phyloP scores from a whole-genome alignment of 2,113 vertebrate species.

The Seriola dumerili region DNA sequence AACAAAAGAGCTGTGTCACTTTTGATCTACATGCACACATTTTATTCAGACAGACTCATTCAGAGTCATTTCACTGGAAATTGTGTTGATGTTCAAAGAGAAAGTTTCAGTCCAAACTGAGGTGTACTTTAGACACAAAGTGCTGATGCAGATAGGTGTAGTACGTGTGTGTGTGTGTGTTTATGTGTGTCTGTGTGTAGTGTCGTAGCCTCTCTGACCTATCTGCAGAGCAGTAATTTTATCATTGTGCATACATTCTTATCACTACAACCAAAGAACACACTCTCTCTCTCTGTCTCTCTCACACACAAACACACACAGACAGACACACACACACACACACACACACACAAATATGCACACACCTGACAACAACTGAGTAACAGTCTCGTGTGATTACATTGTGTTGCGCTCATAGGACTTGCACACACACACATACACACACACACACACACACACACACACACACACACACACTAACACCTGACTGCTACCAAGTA shows the following conservation, averaged over 20 bases:
- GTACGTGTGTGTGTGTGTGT: slow-evolving; percentile 17
- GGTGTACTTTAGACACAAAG: slow-evolving; percentile 43
- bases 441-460: slow-evolving; percentile 25
- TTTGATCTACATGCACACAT: not conserved
- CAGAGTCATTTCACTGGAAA: slow-evolving; percentile 10
- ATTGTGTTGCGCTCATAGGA: slow-evolving; percentile 55
- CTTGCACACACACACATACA: slow-evolving; percentile 33
- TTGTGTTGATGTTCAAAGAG: slow-evolving; percentile 13
- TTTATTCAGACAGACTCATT: not conserved
- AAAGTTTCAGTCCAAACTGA: slow-evolving; percentile 34
- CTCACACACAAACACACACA: no score
- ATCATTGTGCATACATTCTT: slow-evolving; percentile 57
- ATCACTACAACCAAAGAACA: slow-evolving; percentile 47
- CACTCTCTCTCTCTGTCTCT: not conserved
- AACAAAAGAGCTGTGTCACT: not conserved
- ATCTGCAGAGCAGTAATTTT: slow-evolving; percentile 55
- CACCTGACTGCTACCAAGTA: slow-evolving; percentile 64
- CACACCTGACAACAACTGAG: slow-evolving; percentile 36
- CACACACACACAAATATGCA: not conserved
- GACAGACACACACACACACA: not conserved
- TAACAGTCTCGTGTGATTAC: slow-evolving; percentile 68
- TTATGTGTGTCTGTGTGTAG: slow-evolving; percentile 14
- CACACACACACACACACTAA: slow-evolving; percentile 34
- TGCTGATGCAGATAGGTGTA: slow-evolving; percentile 54
- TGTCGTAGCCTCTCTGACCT: slow-evolving; percentile 13